Base-by-base conservation (phyloP, 2,888 invertebrate genomes). In the Bembecia ichneumoniformis region DNA sequence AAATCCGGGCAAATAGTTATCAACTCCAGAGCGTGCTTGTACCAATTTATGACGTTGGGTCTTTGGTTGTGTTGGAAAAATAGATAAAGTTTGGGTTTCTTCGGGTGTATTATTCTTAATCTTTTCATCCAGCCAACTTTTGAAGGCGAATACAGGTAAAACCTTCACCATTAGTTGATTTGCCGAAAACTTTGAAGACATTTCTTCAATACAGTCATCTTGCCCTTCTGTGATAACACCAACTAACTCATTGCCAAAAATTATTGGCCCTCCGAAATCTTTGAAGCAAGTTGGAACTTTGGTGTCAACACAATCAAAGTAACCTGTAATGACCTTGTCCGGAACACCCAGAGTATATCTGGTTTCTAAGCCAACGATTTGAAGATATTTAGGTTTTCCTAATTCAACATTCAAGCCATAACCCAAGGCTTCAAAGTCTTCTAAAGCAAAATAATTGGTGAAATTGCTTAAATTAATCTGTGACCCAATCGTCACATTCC, bases 261-360 rank as follows among this genome's bases (percentile, higher is more conserved):
- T 62, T 7, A 66, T 71, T 9, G 86, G 83, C 1, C 84, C 83
- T 45, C 86, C 86, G 10, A 64, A 63, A 50, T 87, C 86, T 65
- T 65, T 81, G 55, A 79, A 87, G 62, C 86, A 87, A 1, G 78
- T 78, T 1, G 56, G 51, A n/a, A 77, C 63, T 60, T 81, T 84
- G 0, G 82, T 80, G 49, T 84, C 82, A 17, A 84, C 64, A 51
- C 86, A 87, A 54, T 84, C 86, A 57, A 84, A 68, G 56, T 66
- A 82, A 10, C 66, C 74, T 54, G 51, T 62, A 14, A 75, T 49
- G 48, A 54, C 35, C 15, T 71, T 65, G 48, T 60, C 58, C 4
- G 52, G 54, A 20, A 43, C 34, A 51, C 58, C 62, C 3, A 52
- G 58, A 11, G 53, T 56, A 15, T 58, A 54, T 35, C 79, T 64